Conservation (phyloP, 2,888 invertebrate species). For the Hetaerina titia region DNA sequence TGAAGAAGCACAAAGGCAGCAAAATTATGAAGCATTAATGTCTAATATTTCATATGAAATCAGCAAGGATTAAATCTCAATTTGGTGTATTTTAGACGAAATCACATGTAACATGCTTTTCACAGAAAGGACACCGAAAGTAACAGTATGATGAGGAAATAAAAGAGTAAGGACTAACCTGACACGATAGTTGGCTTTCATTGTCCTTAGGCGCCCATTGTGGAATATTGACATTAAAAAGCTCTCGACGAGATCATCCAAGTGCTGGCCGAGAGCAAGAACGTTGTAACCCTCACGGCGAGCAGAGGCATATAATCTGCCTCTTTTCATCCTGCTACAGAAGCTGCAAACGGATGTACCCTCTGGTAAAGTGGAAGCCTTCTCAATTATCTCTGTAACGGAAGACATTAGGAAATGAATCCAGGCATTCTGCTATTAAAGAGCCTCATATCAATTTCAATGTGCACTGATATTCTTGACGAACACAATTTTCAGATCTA, state of each 20-base stretch:
- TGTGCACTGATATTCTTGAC: background rate
- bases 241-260: slow-evolving; percentile 90
- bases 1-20: no score
- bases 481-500: no score
- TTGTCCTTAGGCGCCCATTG: slow-evolving; percentile 87
- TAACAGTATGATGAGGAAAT: background rate
- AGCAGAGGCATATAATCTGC: slow-evolving; percentile 87
- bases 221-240: slow-evolving; percentile 91
- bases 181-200: slow-evolving; percentile 88
- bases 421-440: no score
- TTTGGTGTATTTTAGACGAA: background rate
- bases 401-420: slow-evolving; percentile 24
- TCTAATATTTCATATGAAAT: background rate
- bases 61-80: background rate
- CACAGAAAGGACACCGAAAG: background rate
- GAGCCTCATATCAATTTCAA: background rate
- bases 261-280: slow-evolving; percentile 91
- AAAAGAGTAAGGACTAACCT: slow-evolving; percentile 78
- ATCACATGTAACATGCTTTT: background rate
- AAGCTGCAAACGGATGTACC: slow-evolving; percentile 84
- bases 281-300: slow-evolving; percentile 90
- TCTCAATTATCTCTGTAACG: slow-evolving; percentile 79
- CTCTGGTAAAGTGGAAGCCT: slow-evolving; percentile 76
- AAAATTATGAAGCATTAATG: background rate
- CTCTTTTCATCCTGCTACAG: slow-evolving; percentile 85